phyloP scores from a whole-genome alignment of 2,888 invertebrate species.

The Drosophila setosimentum region DNA sequence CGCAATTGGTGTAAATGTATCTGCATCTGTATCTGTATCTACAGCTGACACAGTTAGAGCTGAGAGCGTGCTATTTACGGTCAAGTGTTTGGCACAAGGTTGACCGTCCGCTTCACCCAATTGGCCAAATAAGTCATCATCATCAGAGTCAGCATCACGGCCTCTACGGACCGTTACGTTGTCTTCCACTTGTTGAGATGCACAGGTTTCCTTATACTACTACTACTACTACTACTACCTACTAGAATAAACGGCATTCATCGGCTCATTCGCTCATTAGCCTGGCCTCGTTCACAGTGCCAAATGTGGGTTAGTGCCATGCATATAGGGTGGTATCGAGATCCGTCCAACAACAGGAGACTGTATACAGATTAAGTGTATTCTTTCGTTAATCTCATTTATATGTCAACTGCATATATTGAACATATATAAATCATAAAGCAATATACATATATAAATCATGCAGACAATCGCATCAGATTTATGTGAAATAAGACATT shows the following conservation, averaged over 20 bases:
- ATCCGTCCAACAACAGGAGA: conserved; percentile 17
- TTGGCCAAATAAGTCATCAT: conserved; percentile 77
- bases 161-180: conserved; percentile 54
- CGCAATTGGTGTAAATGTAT: conserved; percentile 26
- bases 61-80: conserved; percentile 70
- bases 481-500: background rate
- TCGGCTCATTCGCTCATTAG: conserved; percentile 62
- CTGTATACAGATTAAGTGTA: background rate
- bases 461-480: too few relatives aligned
- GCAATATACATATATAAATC: background rate
- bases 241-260: conserved; percentile 18
- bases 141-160: conserved; percentile 5
- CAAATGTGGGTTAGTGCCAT: conserved; percentile 45
- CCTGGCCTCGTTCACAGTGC: conserved; percentile 57
- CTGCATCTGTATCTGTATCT: conserved; percentile 21
- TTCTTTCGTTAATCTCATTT: background rate
- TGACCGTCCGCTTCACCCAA: conserved; percentile 72
- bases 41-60: conserved; percentile 63
- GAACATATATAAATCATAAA: background rate
- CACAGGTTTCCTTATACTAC: conserved; percentile 68
- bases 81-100: conserved; percentile 75
- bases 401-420: background rate
- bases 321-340: conserved; percentile 33
- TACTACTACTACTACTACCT: conserved; percentile 2
- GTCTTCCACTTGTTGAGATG: conserved; percentile 18